Percentiles rank a stretch among this genome's conserved stretches.
Evolutionary conservation across 1,140 invertebrate species (phyloP).

Genomic region (Lepidotrigona ventralis): DNA sequence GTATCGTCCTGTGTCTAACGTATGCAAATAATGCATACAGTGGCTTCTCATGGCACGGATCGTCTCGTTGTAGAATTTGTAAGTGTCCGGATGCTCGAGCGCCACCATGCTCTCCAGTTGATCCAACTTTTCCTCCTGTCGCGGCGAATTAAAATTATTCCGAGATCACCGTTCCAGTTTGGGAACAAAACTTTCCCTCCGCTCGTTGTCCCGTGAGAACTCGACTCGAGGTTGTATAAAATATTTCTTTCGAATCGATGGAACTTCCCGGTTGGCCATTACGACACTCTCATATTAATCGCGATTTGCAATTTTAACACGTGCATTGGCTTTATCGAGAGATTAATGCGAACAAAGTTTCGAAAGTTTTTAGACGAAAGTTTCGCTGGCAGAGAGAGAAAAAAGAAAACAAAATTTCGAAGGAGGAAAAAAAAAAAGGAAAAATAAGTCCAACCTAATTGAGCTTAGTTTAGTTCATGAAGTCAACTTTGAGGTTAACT

Average conservation of each 20-base stretch:
- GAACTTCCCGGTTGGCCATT: background rate
- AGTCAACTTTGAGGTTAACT: too few relatives aligned
- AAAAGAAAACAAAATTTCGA: background rate
- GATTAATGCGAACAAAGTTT: background rate
- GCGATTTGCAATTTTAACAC: background rate
- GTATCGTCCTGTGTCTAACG: slow-evolving; percentile 62
- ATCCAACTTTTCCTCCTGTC: slow-evolving; percentile 68
- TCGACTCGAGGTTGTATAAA: background rate
- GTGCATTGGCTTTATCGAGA: background rate
- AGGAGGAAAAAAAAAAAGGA: too few relatives aligned
- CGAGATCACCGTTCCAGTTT: background rate
- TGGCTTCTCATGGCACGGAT: slow-evolving; percentile 65
- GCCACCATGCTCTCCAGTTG: slow-evolving; percentile 69
- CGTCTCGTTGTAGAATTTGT: slow-evolving; percentile 70
- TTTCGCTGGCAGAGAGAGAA: background rate
- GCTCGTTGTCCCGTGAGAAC: background rate
- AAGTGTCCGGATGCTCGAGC: slow-evolving; percentile 56
- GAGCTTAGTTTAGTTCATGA: background rate
- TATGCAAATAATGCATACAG: slow-evolving; percentile 70
- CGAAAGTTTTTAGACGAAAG: background rate
- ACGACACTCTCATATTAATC: background rate
- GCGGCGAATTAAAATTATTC: slow-evolving; percentile 31
- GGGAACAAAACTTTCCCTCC: background rate
- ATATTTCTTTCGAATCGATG: slow-evolving; percentile 12
- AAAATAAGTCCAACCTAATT: background rate